Base-by-base conservation (phyloP, 2,888 invertebrate genomes). In the Chrysotoxum bicinctum region DNA sequence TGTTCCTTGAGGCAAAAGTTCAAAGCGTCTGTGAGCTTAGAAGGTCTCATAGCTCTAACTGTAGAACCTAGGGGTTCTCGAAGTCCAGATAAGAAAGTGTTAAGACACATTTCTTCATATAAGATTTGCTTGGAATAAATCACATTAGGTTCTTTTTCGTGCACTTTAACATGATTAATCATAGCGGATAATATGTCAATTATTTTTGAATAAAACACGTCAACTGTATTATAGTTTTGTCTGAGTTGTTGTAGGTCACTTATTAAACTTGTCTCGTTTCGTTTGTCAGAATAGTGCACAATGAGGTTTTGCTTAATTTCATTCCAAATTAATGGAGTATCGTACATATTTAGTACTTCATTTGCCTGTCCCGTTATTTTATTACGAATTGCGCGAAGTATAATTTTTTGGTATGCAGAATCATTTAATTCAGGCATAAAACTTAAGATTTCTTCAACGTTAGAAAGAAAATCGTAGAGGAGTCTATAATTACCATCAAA, bases 21-120 rank as follows among this genome's bases (percentile, higher is more conserved):
- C 5, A 87, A 45, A 37, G 87, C 87, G 40, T 87, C 82, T 21
- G 85, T 54, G n/a, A 88, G 43, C 6, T 78, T 68, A 9, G 14
- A 69, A 32, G 88, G 88, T 64, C 83, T 76, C 87, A 88, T 88
- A 3, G 88, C 82, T 56, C 87, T 78, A 21, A 88, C 76, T 40
- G 88, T 87, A 37, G 85, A 78, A 1, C 87, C 87, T 50, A 88
- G 8, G 0, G 87, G 87, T 50, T 88, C 88, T n/a, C 56, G 83
- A 23, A 88, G 66, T 9, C 87, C 87, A 0, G 73, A 81, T 8
- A 88, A 21, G 56, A 88, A 88, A n/a, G 74, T 66, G 35, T 88
- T 88, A 12, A 87, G 52, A 37, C 86, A 87, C 87, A 88, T 87
- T 62, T 88, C 87, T 8, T 69, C 54, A 54, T 86, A 87, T 5